Percentiles rank a stretch among this genome's conserved stretches.
Conservation (phyloP, 2,113 vertebrate species). For the Takifugu bimaculatus region DNA sequence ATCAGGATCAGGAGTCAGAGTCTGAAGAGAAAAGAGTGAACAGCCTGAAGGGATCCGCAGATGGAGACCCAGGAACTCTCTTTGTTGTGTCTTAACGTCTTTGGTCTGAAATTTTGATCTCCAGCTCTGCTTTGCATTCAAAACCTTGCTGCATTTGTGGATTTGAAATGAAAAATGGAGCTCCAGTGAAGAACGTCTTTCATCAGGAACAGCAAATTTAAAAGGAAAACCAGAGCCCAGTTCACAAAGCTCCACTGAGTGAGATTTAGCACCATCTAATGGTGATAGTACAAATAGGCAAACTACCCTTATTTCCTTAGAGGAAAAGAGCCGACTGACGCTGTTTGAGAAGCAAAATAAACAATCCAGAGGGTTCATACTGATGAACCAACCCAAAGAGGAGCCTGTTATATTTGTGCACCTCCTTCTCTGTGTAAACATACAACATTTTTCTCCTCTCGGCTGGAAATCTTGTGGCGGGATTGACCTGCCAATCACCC, state of each 20-base stretch:
- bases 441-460: neutral
- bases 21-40: conserved; percentile 47
- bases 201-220: too few species aligned
- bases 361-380: too few species aligned
- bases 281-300: too few species aligned
- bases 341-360: too few species aligned
- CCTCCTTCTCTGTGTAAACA: too few species aligned
- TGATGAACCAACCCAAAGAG: too few species aligned
- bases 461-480: conserved; percentile 32
- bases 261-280: too few species aligned
- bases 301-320: neutral
- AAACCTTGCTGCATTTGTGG: conserved; percentile 25
- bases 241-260: too few species aligned
- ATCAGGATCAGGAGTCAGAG: conserved; percentile 53
- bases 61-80: conserved; percentile 33
- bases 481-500: conserved; percentile 39
- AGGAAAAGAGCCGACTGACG: conserved; percentile 3
- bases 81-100: conserved; percentile 36
- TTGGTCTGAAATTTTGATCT: conserved; percentile 53
- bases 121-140: conserved; percentile 17
- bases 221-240: too few species aligned
- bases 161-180: conserved; percentile 29
- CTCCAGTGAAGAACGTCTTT: too few species aligned
- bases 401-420: too few species aligned
- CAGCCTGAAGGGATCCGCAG: conserved; percentile 49